Evolutionary conservation across 2,113 vertebrate genomes (phyloP).

Genomic region (Eurystomus gularis): DNA sequence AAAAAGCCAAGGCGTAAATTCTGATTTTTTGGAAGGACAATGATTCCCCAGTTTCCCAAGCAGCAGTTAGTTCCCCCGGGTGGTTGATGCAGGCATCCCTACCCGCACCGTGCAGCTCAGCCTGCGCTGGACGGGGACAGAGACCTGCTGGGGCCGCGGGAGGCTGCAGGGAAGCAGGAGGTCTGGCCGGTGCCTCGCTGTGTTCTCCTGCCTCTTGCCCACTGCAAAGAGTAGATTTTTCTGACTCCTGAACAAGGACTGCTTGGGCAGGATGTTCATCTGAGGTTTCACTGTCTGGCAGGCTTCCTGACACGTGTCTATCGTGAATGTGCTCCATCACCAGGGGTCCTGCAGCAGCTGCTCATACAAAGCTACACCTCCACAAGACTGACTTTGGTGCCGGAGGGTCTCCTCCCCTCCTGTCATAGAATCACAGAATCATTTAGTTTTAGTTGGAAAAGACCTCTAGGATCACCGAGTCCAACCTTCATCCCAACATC

Average conservation of each 20-base stretch:
- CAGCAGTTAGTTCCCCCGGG: neutral
- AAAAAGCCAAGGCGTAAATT: neutral
- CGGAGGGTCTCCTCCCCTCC: neutral
- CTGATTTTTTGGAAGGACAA: neutral
- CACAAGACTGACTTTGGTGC: neutral
- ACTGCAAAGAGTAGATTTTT: neutral
- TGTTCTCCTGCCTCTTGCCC: neutral
- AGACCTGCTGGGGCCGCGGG: accelerated
- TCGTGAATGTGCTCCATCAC: neutral
- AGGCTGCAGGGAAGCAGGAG: neutral
- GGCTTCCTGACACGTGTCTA: accelerated
- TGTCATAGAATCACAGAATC: no score
- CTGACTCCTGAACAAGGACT: neutral
- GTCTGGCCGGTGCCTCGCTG: no score
- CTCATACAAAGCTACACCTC: neutral
- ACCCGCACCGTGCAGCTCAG: neutral
- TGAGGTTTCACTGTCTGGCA: neutral
- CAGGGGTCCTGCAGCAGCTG: neutral
- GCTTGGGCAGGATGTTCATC: neutral
- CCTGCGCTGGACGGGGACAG: neutral
- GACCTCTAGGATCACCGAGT: no score
- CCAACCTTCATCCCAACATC: no score
- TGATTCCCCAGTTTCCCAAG: neutral
- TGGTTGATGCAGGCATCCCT: neutral
- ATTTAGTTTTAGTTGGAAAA: no score